These are phyloP conservation scores for Montipora cactus DNA, from an alignment of 64 coral and sea anemone species.

Conservation along the genomic window DNA sequence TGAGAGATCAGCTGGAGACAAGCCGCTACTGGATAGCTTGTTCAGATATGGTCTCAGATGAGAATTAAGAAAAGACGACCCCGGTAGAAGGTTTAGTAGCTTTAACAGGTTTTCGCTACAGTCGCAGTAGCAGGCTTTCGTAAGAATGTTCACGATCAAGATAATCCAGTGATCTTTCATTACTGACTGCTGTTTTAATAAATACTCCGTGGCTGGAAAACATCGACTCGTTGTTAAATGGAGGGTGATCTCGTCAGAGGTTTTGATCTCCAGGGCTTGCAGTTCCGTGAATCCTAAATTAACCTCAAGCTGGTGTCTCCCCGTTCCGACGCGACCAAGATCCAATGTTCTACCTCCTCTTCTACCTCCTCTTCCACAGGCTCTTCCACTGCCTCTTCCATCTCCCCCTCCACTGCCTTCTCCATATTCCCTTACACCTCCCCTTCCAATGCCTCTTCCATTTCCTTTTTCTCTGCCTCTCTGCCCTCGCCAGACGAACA, in stretches of 20 bases:
- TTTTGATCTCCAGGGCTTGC: not conserved
- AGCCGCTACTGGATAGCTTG: not conserved
- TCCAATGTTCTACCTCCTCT: not conserved
- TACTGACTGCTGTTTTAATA: not conserved
- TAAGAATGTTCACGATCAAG: constrained; percentile 11
- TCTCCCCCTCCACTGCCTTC: not conserved
- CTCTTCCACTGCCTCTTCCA: not conserved
- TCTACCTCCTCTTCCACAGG: not conserved
- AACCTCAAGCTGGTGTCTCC: not conserved
- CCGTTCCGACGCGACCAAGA: not conserved
- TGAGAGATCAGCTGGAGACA: not conserved
- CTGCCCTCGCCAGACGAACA: too few relatives aligned
- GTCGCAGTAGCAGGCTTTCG: constrained; percentile 14
- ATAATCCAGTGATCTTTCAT: constrained; percentile 38
- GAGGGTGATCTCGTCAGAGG: not conserved
- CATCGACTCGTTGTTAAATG: constrained; percentile 10
- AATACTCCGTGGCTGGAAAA: not conserved
- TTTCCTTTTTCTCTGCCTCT: too few relatives aligned
- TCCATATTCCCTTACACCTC: not conserved
- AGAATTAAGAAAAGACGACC: constrained; percentile 27
- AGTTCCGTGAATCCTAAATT: not conserved
- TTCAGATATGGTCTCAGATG: constrained; percentile 47
- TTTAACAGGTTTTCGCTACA: constrained; percentile 7
- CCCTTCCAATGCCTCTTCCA: too few relatives aligned
- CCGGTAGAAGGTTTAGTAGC: constrained; percentile 25